Percentiles rank a stretch among this genome's conserved stretches.
These are phyloP conservation scores for Limnephilus auricula DNA, from an alignment of 2,888 invertebrate genomes.

Conservation along the genomic window DNA sequence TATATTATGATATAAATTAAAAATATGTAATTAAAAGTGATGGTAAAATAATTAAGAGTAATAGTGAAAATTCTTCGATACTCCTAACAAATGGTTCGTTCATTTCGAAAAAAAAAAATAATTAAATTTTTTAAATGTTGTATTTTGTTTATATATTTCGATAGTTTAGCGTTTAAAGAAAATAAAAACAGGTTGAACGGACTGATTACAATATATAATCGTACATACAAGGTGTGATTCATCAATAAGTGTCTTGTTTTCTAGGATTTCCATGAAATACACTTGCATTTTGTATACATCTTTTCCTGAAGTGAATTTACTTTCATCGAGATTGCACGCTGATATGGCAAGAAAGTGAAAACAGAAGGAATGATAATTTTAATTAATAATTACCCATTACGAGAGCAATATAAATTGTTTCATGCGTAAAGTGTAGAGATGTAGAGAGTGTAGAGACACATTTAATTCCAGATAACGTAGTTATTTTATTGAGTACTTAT, in stretches of 20 bases:
- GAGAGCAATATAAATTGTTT: neutral
- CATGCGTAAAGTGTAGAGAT: neutral
- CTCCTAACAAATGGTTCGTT: too few species aligned
- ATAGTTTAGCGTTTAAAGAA: neutral
- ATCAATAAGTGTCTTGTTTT: neutral
- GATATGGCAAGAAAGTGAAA: neutral
- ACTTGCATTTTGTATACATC: neutral
- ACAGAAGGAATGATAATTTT: neutral
- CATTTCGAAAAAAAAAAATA: neutral
- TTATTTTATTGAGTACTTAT: neutral
- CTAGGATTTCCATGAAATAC: neutral
- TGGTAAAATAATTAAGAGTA: too few species aligned
- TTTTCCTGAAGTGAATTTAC: neutral
- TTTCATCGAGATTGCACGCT: neutral
- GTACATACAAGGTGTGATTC: neutral
- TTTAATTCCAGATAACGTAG: neutral
- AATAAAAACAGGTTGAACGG: neutral
- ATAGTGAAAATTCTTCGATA: too few species aligned
- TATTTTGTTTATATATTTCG: neutral
- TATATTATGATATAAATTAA: too few species aligned
- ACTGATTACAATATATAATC: neutral
- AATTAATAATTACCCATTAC: too few species aligned
- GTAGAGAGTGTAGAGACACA: neutral
- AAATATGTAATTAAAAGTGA: too few species aligned
- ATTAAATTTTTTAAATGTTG: neutral